Percentiles rank a stretch among this genome's conserved stretches.
Conservation (phyloP, 2,797 vertebrate species). For the Glyptemys insculpta region DNA sequence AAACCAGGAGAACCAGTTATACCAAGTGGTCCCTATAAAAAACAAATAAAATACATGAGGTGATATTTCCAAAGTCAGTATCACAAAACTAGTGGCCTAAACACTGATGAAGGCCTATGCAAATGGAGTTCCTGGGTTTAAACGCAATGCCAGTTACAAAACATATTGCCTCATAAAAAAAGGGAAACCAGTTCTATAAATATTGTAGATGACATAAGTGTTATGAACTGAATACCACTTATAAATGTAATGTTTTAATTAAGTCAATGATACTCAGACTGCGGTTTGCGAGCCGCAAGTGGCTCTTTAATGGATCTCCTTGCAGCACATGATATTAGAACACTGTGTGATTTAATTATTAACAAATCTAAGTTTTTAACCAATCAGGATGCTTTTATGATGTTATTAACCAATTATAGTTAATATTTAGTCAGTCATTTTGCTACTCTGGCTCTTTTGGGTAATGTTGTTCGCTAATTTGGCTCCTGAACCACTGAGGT, state of each 20-base stretch:
- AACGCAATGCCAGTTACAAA: background rate
- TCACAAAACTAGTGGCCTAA: background rate
- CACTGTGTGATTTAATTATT: too few relatives aligned
- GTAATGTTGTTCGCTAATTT: too few relatives aligned
- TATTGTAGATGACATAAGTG: fast-evolving
- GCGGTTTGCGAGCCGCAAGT: too few relatives aligned
- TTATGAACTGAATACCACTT: background rate
- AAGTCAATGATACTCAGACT: too few relatives aligned
- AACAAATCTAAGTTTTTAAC: too few relatives aligned
- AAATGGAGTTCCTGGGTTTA: background rate
- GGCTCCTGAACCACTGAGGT: too few relatives aligned
- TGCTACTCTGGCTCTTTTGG: too few relatives aligned
- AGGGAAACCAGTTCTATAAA: background rate
- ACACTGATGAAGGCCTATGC: background rate
- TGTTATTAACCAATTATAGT: too few relatives aligned
- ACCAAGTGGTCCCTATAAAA: constrained; percentile 92
- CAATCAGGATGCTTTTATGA: too few relatives aligned
- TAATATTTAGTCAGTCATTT: too few relatives aligned
- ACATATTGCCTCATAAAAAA: background rate
- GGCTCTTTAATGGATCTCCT: too few relatives aligned
- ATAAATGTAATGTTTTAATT: background rate
- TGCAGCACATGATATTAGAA: too few relatives aligned
- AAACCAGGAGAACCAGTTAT: constrained; percentile 93
- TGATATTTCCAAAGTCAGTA: background rate
- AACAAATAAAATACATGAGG: background rate